Base-by-base conservation (phyloP, 2,113 vertebrate genomes). In the Rhinolophus ferrumequinum region DNA sequence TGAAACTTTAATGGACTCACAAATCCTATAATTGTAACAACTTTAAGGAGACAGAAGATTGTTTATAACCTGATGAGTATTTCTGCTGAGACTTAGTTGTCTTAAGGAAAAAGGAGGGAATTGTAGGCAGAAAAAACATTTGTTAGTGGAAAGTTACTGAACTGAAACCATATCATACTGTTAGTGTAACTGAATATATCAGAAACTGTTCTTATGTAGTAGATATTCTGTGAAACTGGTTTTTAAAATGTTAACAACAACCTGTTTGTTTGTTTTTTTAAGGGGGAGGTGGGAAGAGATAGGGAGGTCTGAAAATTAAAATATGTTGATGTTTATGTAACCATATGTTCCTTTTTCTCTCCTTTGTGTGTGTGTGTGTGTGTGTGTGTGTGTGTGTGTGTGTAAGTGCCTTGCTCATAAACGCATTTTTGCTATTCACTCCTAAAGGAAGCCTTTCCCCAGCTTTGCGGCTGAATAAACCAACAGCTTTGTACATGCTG, bases 381-480 rank as follows among this genome's bases (percentile, higher is more conserved):
- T 9, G 73, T n/a, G 12, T 62, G 33, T 30, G 3, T n/a, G 15
- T n/a, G 8, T 22, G 8, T 22, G 6, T 73, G 35, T 82, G 30
- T 95, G 47, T 75, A 96, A 82, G 91, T 95, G 83, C 60, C 79
- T 96, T 97, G 69, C 41, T 94, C 50, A 50, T 90, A 62, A 94
- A 79, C 62, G 4, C 26, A 30, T 81, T 82, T 92, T 93, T 92
- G 60, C 80, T 92, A 22, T 94, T 93, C 10, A 79, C 44, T 94
- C 28, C 13, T 12, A 83, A 79, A 90, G 70, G 80, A 97, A 94
- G 26, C 19, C 30, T 97, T 90, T 90, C 44, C 62, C 35, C 26
- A 89, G 41, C 73, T 92, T 92, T 47, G 79, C 91, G 69, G 84
- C 75, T 79, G 84, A 94, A 97, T 97, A 97, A 97, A 96, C 79